Evolutionary conservation across 37 sponge, comb jelly and placozoan species (phyloP), one percentile per base, ranked within the genome.

Genomic region (Bolinopsis microptera): DNA sequence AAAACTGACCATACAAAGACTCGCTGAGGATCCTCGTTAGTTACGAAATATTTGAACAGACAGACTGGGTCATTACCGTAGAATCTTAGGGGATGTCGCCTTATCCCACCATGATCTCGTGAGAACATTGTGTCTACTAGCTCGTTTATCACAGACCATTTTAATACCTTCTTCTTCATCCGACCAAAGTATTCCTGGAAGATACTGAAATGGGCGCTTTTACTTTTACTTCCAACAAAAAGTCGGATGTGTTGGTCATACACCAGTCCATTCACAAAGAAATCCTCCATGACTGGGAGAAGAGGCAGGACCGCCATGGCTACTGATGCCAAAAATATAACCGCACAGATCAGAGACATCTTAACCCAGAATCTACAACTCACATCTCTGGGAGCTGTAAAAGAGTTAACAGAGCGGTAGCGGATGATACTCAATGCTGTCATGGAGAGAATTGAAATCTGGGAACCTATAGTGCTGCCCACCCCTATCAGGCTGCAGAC

Each of bases 41-140:
- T n/a, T 8, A 72, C 75, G 18, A 72, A 72, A n/a, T 23, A 72
- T n/a, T 72, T 72, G 26, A 72, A 72, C 26, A 72, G n/a, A 21
- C 75, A 72, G 31, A 72, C 75, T 28, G 75, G 75, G 18, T 72
- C n/a, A 21, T 72, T 72, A 5, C 75, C 75, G 31, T 72, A 72
- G 26, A 72, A 72, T 8, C 22, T 23, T 28, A 72, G 31, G 31
- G 26, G 5, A 3, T n/a, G 5, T 8, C 18, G 26, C 5, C 31
- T 8, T 5, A 72, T 28, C 26, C 75, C 75, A 72, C 75, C 75
- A n/a, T 72, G 5, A 21, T 72, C 75, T 21, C 5, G 3, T 30
- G 75, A 30, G 31, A 72, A 72, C 75, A 72, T 72, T n/a, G 31
- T 21, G 13, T n/a, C 18, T 28, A 72, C 75, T 5, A 72, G 26